Evolutionary conservation across 2,888 invertebrate genomes (phyloP), one percentile per base, ranked within the genome.

Genomic region (Cyaniris semiargus): DNA sequence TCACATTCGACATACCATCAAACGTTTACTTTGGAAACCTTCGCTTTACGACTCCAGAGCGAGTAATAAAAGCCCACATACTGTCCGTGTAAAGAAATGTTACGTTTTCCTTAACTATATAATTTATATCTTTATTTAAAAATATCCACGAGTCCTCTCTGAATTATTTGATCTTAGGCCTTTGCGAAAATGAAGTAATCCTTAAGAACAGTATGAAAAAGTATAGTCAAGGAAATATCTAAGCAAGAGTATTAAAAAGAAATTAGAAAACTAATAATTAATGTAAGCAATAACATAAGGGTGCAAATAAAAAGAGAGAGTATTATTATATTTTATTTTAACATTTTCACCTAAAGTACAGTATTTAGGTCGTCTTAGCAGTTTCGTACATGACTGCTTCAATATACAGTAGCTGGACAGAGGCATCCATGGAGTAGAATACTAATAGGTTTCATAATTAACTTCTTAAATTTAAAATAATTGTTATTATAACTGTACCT

Each of bases 291-390:
- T 58, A 21, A 18, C 18, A 53, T 48, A 15, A 48, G 48, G 56
- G 21, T 31, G 15, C 27, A 27, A 66, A 27, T 27, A 66, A 66
- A 66, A 66, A 27, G 18, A 31, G 27, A 27, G 27, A 31, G 1
- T 66, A 27, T 27, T 31, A 66, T 66, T 76, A 44, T 66, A 76
- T 15, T 76, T 76, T 76, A 76, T 76, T 76, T 66, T 66, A 76
- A 76, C 76, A 76, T 66, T 23, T 31, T 76, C 66, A 18, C 44
- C 76, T 76, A 76, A 76, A 76, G 60, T 76, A 76, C 66, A 76
- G 5, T 76, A 53, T 18, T 53, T 53, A 56, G 60, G 21, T 56
- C 15, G 23, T 44, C 13, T 38, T 38, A 76, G 66, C 66, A 66
- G 66, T 66, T 31, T 13, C 27, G 18, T 66, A 66, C 66, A 66